Conservation (phyloP, 2,113 vertebrate genomes). For the Mirounga angustirostris region DNA sequence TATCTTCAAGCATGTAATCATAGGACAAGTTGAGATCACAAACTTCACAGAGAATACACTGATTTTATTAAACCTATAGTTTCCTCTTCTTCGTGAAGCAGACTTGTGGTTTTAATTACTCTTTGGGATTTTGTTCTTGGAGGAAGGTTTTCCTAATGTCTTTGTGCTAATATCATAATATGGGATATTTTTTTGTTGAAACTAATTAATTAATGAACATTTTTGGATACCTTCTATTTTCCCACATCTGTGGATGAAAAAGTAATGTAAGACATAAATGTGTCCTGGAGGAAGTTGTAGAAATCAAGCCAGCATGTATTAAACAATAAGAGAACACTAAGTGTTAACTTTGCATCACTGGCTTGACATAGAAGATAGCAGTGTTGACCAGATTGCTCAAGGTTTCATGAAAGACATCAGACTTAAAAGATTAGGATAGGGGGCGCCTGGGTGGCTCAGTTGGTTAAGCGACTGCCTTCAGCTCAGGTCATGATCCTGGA, state of each 20-base stretch:
- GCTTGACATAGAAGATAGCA: not conserved
- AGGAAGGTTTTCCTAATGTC: not conserved
- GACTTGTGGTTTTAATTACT: not conserved
- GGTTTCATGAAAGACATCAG: not conserved
- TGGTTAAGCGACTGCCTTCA: too few species aligned
- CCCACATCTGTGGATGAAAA: not conserved
- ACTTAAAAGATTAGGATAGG: not conserved
- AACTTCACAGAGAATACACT: not conserved
- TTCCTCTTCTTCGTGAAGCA: not conserved
- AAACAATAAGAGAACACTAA: not conserved
- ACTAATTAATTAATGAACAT: not conserved
- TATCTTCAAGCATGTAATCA: not conserved
- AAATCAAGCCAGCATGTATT: not conserved
- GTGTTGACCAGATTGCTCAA: not conserved
- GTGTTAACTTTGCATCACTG: not conserved
- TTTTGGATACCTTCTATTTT: not conserved
- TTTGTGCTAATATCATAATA: not conserved
- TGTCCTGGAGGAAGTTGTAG: not conserved
- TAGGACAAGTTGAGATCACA: not conserved
- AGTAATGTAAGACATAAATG: not conserved
- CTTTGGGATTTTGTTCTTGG: not conserved
- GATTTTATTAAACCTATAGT: not conserved
- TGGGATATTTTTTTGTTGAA: not conserved
- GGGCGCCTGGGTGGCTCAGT: too few species aligned
- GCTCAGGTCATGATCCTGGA: too few species aligned